Evolutionary conservation across 64 coral and sea anemone species (phyloP).

Genomic region (Orbicella faveolata): DNA sequence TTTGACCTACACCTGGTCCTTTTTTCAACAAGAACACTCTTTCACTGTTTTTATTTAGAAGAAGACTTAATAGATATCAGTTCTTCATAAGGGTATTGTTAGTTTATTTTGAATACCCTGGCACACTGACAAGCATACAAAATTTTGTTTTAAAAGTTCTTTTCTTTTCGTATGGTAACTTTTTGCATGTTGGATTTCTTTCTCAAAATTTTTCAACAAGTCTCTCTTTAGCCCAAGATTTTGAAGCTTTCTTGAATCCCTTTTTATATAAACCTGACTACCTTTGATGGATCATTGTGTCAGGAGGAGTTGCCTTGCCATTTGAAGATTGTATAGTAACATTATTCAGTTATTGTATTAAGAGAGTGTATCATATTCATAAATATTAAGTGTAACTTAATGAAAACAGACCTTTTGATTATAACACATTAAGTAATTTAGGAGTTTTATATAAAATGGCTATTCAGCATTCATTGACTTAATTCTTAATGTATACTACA

Average conservation of each 20-base stretch:
- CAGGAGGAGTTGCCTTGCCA: neutral
- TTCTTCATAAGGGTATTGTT: neutral
- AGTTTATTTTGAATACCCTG: neutral
- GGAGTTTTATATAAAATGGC: slow-evolving; percentile 45
- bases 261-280: neutral
- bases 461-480: slow-evolving; percentile 25
- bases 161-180: neutral
- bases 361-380: slow-evolving; percentile 36
- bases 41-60: neutral
- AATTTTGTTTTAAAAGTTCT: neutral
- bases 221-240: neutral
- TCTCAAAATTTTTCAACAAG: neutral
- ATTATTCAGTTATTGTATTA: slow-evolving; percentile 5
- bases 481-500: slow-evolving; percentile 58
- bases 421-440: slow-evolving; percentile 6
- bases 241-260: neutral
- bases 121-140: neutral
- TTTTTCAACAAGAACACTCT: neutral
- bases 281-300: neutral
- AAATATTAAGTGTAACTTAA: slow-evolving; percentile 52
- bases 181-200: neutral
- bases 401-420: slow-evolving; percentile 8
- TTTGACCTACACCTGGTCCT: too few relatives aligned
- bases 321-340: slow-evolving; percentile 27
- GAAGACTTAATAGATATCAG: neutral